These are phyloP conservation scores for Druceiella hillmani DNA, from an alignment of 2,888 invertebrate species.

Conservation along the genomic window DNA sequence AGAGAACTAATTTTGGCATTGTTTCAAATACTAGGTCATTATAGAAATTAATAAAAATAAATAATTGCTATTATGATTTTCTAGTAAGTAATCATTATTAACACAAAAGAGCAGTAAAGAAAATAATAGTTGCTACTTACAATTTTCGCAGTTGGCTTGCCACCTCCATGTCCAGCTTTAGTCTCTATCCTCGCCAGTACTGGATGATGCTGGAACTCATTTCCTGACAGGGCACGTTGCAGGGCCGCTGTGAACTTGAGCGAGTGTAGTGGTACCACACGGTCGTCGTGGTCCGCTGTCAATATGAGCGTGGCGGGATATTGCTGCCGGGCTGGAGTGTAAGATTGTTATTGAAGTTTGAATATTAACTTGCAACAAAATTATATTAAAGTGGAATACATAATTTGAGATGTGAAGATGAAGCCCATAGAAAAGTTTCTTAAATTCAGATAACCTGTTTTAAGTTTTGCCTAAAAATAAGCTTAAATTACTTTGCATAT, in stretches of 20 bases:
- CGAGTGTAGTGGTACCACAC: constrained; percentile 89
- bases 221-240: constrained; percentile 60
- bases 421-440: too few relatives aligned
- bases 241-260: constrained; percentile 81
- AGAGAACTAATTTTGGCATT: too few relatives aligned
- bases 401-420: too few relatives aligned
- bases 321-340: constrained; percentile 37
- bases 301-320: constrained; percentile 78
- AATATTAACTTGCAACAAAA: too few relatives aligned
- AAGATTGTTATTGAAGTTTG: too few relatives aligned
- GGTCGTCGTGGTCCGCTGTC: constrained; percentile 90
- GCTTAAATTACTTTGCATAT: too few relatives aligned
- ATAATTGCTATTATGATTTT: too few relatives aligned
- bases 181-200: constrained; percentile 76
- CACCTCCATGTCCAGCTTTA: constrained; percentile 87
- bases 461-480: too few relatives aligned
- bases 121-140: constrained; percentile 39
- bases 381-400: too few relatives aligned
- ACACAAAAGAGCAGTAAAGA: constrained; percentile 1
- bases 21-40: too few relatives aligned
- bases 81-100: background rate
- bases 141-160: constrained; percentile 82
- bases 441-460: too few relatives aligned
- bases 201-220: constrained; percentile 69
- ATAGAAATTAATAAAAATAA: too few relatives aligned